These are phyloP conservation scores for Nasonia oneida DNA, from an alignment of 2,888 invertebrate genomes.

Conservation along the genomic window DNA sequence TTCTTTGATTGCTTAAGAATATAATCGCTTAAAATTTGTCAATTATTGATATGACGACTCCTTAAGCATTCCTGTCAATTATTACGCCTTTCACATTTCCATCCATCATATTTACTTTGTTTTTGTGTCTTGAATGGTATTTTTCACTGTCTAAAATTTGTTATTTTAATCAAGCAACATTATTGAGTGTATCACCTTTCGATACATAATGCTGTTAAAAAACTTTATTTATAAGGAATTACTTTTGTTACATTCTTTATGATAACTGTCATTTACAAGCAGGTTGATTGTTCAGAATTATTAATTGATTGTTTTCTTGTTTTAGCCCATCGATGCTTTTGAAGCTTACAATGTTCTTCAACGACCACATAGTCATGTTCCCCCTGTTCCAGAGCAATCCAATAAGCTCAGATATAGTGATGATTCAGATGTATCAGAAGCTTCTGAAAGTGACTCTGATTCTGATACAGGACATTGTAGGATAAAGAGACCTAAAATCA, in stretches of 20 bases:
- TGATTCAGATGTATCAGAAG: constrained; percentile 80
- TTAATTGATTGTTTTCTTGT: constrained; percentile 47
- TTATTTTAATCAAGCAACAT: not conserved
- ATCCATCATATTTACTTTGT: not conserved
- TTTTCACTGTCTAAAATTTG: not conserved
- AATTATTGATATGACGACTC: not conserved
- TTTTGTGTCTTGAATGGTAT: not conserved
- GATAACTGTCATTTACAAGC: not conserved
- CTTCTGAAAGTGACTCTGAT: constrained; percentile 84
- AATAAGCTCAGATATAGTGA: constrained; percentile 82
- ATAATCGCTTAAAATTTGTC: not conserved
- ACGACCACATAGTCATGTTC: constrained; percentile 70
- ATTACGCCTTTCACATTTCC: not conserved
- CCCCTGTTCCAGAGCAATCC: constrained; percentile 66
- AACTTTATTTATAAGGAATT: not conserved
- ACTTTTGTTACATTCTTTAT: too few relatives aligned
- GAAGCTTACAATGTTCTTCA: constrained; percentile 75
- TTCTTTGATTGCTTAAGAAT: not conserved
- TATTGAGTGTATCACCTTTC: not conserved
- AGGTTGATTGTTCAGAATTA: not conserved
- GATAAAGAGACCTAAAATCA: constrained; percentile 82
- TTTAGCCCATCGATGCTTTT: constrained; percentile 73
- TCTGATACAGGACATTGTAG: constrained; percentile 76
- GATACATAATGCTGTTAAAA: not conserved
- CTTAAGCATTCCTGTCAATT: not conserved